These are phyloP conservation scores for Tamandua tetradactyla DNA, from an alignment of 2,797 vertebrate genomes.

Conservation along the genomic window DNA sequence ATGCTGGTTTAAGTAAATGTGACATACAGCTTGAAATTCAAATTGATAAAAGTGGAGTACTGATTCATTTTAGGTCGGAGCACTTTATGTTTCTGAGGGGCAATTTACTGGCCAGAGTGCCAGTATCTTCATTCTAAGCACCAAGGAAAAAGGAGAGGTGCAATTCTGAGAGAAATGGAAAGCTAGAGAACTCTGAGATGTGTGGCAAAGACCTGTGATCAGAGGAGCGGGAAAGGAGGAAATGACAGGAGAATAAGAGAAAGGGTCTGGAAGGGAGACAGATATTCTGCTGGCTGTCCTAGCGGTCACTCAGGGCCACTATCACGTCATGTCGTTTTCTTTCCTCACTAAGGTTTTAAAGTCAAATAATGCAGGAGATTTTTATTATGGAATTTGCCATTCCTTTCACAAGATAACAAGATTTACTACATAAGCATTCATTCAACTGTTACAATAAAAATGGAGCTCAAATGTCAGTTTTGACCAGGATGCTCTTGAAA, in stretches of 20 bases:
- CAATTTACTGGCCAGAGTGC: not conserved
- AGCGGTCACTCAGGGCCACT: not conserved
- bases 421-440: not conserved
- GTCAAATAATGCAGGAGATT: not conserved
- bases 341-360: conserved; percentile 2
- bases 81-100: not conserved
- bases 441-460: not conserved
- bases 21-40: not conserved
- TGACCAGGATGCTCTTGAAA: not conserved
- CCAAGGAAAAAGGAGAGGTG: not conserved
- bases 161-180: not conserved
- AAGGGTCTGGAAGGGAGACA: not conserved
- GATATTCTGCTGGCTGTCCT: no score
- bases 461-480: not conserved
- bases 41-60: not conserved
- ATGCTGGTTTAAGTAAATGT: conserved; percentile 46
- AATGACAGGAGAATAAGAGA: not conserved
- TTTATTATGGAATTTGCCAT: not conserved
- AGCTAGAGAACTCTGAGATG: not conserved
- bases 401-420: not conserved
- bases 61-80: not conserved
- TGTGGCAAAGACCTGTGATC: not conserved
- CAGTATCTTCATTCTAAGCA: not conserved
- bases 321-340: not conserved
- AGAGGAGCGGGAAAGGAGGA: accelerated